phyloP scores from a whole-genome alignment of 2,797 vertebrate species.

The Sebastes oblongus region DNA sequence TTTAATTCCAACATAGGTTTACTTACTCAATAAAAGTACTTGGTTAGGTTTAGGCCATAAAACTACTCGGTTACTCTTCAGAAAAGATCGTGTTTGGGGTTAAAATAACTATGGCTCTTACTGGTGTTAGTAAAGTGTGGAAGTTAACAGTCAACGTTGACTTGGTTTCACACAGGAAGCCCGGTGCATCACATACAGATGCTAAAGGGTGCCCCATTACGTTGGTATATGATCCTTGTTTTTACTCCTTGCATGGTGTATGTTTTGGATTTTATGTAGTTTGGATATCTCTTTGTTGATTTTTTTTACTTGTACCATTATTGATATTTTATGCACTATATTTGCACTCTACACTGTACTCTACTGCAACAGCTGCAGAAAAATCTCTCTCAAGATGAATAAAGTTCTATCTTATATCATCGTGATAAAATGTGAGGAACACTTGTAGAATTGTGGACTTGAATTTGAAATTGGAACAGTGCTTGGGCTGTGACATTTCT shows the following conservation, averaged over 20 bases:
- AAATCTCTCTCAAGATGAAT: neutral
- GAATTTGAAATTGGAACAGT: neutral
- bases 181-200: too few species aligned
- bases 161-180: too few species aligned
- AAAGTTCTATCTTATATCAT: too few species aligned
- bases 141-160: too few species aligned
- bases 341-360: neutral
- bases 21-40: neutral
- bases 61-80: too few species aligned
- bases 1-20: too few species aligned
- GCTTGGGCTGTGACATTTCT: neutral
- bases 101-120: too few species aligned
- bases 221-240: too few species aligned
- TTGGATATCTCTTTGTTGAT: neutral
- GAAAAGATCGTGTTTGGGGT: too few species aligned
- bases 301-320: neutral
- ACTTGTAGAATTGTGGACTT: neutral
- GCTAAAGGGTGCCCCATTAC: too few species aligned
- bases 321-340: neutral
- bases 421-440: neutral
- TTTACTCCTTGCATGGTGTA: neutral
- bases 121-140: too few species aligned
- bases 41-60: too few species aligned
- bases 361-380: neutral
- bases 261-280: neutral